These are phyloP conservation scores for Mus caroli DNA, from an alignment of 2,797 vertebrate genomes.

Conservation along the genomic window DNA sequence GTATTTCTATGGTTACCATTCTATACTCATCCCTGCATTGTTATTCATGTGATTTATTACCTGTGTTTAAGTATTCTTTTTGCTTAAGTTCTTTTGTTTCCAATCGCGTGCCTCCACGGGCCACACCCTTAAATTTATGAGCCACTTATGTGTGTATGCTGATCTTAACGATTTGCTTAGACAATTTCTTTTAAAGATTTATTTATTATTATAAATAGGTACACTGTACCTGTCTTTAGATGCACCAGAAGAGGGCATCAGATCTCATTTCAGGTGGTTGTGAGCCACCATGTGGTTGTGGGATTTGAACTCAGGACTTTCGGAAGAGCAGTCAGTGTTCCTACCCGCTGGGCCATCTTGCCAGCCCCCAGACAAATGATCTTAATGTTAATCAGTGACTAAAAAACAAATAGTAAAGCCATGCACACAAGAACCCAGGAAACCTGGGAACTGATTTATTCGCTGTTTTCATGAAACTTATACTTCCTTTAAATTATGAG, in stretches of 20 bases:
- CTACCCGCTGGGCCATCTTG: no score
- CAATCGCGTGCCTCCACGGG: neutral
- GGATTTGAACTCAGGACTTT: no score
- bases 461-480: neutral
- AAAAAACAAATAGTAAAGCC: neutral
- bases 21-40: neutral
- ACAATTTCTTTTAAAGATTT: neutral
- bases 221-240: no score
- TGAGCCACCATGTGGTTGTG: no score
- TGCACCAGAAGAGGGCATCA: no score
- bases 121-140: neutral
- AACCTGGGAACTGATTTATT: neutral
- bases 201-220: no score
- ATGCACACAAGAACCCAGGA: neutral
- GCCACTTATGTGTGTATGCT: neutral
- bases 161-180: neutral
- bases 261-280: no score
- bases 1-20: neutral
- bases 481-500: conserved; percentile 39
- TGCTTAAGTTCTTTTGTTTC: neutral
- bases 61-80: neutral
- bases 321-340: no score
- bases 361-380: neutral
- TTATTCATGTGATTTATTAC: neutral
- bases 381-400: neutral